A percentile compares a stretch with the other conserved stretches of the same genome.
These are phyloP conservation scores for Brotula barbata DNA, from an alignment of 2,797 vertebrate species.

Conservation along the genomic window DNA sequence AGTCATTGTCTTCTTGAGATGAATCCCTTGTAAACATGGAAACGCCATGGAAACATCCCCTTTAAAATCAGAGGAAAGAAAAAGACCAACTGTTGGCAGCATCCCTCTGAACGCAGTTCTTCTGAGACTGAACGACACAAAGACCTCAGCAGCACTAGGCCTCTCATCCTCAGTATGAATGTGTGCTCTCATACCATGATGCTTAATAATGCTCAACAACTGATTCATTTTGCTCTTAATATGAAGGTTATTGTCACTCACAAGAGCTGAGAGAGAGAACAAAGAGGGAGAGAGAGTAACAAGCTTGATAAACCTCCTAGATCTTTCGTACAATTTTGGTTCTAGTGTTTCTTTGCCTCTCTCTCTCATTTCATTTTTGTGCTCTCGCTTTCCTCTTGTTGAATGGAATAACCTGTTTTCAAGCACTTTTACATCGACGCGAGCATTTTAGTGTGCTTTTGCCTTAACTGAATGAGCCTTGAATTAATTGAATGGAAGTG, in stretches of 20 bases:
- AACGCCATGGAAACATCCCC: no score
- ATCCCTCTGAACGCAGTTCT: neutral
- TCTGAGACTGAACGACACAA: slow-evolving; percentile 72
- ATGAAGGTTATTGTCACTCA: slow-evolving; percentile 68
- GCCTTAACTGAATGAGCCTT: slow-evolving; percentile 73
- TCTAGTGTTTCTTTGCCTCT: slow-evolving; percentile 8
- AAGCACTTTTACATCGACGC: slow-evolving; percentile 46
- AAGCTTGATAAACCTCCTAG: neutral
- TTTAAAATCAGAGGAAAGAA: no score
- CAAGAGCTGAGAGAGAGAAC: slow-evolving; percentile 46
- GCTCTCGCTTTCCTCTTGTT: slow-evolving; percentile 41
- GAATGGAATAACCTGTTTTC: slow-evolving; percentile 62
- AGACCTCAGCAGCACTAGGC: slow-evolving; percentile 41
- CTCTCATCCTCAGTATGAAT: slow-evolving; percentile 56
- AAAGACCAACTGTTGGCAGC: no score
- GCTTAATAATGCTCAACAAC: slow-evolving; percentile 58
- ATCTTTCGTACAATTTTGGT: no score
- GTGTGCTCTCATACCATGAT: slow-evolving; percentile 47
- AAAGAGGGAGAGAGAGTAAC: neutral
- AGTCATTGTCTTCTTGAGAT: no score
- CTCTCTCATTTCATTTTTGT: slow-evolving; percentile 29
- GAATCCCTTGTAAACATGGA: no score
- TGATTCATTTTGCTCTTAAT: slow-evolving; percentile 65
- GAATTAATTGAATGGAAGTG: slow-evolving; percentile 51
- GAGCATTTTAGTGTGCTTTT: slow-evolving; percentile 59